Percentiles rank a stretch among this genome's conserved stretches.
These are phyloP conservation scores for Steinernema scapterisci DNA, from an alignment of 2,888 invertebrate species.

Conservation along the genomic window DNA sequence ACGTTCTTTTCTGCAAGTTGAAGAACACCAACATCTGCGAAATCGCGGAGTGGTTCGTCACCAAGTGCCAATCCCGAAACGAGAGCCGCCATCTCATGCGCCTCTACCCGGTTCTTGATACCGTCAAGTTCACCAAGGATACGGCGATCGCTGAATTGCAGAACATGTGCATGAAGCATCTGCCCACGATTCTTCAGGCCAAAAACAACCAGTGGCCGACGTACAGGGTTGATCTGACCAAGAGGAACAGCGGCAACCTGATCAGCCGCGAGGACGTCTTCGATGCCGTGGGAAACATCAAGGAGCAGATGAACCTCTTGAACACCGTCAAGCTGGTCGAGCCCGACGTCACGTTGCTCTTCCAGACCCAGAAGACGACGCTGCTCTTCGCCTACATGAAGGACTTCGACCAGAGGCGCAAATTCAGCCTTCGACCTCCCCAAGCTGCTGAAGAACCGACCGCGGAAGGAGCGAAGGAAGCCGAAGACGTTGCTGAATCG, in stretches of 20 bases:
- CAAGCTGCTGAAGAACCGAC: background rate
- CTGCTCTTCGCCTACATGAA: background rate
- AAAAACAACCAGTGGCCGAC: background rate
- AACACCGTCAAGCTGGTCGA: background rate
- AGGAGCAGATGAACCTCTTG: background rate
- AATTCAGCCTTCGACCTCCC: slow-evolving; percentile 16
- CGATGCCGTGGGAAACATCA: background rate
- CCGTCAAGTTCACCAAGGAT: background rate
- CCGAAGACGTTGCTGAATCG: background rate
- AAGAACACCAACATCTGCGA: background rate
- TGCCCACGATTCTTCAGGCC: background rate
- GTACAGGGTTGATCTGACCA: background rate
- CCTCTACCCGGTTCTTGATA: background rate
- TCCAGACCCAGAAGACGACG: slow-evolving; percentile 4
- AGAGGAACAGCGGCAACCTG: background rate
- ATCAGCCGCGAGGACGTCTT: background rate
- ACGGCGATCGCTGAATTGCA: background rate
- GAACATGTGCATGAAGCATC: background rate
- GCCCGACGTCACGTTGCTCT: background rate
- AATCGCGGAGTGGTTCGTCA: slow-evolving; percentile 6
- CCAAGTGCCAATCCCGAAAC: background rate
- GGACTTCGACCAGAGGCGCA: background rate
- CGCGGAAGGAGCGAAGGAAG: background rate
- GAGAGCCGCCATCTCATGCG: slow-evolving; percentile 6
- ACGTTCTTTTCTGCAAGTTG: slow-evolving; percentile 5